These are phyloP conservation scores for Magallana gigas DNA, from an alignment of 1,140 invertebrate genomes.

Conservation along the genomic window DNA sequence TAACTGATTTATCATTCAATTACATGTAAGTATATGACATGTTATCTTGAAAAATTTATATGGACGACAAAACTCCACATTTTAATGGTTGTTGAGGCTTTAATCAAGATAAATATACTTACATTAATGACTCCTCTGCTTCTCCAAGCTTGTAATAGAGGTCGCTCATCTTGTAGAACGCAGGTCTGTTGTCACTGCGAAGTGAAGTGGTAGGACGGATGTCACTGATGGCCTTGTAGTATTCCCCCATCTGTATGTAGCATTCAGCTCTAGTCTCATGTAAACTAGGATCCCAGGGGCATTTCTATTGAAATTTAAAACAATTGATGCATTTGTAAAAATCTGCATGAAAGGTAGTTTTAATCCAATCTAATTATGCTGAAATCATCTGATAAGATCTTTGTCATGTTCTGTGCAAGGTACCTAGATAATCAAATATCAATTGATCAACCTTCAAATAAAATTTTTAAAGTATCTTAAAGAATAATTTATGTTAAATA, in stretches of 20 bases:
- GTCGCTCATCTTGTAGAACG: constrained; percentile 89
- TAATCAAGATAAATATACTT: constrained; percentile 71
- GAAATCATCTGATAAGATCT: no score
- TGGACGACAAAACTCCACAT: no score
- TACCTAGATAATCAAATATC: no score
- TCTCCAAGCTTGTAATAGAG: constrained; percentile 95
- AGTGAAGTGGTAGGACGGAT: constrained; percentile 94
- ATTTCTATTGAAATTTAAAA: constrained; percentile 79
- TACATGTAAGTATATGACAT: no score
- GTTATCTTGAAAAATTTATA: no score
- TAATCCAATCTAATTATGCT: no score
- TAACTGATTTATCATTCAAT: no score
- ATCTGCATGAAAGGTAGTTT: constrained; percentile 45
- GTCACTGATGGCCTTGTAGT: constrained; percentile 93
- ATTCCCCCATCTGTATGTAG: constrained; percentile 89
- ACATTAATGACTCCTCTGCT: constrained; percentile 93
- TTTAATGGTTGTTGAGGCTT: background rate
- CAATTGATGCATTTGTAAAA: background rate
- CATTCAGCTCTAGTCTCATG: constrained; percentile 92
- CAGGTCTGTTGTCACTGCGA: constrained; percentile 93
- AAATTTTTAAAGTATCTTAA: no score
- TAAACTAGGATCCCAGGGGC: constrained; percentile 92
- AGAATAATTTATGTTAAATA: no score
- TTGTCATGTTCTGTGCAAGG: no score
- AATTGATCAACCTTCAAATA: no score